phyloP scores from a whole-genome alignment of 2,797 vertebrate species.

The Schizopygopsis pylzovi region DNA sequence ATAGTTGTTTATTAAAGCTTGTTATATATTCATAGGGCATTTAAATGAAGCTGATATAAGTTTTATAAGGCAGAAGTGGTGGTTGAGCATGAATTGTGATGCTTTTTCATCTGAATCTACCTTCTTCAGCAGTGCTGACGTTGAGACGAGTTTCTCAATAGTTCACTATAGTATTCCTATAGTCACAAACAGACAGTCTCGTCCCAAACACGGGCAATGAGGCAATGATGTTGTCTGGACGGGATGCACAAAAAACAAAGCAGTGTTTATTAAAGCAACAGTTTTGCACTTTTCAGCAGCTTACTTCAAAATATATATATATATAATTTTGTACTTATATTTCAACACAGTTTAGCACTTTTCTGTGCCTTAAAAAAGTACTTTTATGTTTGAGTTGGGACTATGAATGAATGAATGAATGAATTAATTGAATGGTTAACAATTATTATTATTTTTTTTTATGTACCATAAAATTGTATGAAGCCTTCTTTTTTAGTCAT shows the following conservation, averaged over 20 bases:
- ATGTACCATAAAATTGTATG: too few species aligned
- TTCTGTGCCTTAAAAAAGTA: not conserved
- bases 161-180: not conserved
- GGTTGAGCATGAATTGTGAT: not conserved
- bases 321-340: too few species aligned
- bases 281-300: not conserved
- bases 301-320: too few species aligned
- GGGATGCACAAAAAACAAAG: not conserved
- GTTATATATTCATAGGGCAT: not conserved
- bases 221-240: not conserved
- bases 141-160: not conserved
- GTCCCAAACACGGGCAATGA: too few species aligned
- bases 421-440: too few species aligned
- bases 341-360: not conserved
- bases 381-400: not conserved
- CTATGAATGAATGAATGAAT: not conserved
- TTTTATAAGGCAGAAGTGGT: not conserved
- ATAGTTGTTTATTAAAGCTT: not conserved
- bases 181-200: not conserved
- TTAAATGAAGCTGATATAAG: not conserved
- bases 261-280: not conserved
- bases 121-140: not conserved
- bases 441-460: too few species aligned
- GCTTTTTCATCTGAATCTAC: not conserved
- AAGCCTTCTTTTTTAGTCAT: too few species aligned